phyloP scores from a whole-genome alignment of 2,797 vertebrate species.

The Borostomias antarcticus region DNA sequence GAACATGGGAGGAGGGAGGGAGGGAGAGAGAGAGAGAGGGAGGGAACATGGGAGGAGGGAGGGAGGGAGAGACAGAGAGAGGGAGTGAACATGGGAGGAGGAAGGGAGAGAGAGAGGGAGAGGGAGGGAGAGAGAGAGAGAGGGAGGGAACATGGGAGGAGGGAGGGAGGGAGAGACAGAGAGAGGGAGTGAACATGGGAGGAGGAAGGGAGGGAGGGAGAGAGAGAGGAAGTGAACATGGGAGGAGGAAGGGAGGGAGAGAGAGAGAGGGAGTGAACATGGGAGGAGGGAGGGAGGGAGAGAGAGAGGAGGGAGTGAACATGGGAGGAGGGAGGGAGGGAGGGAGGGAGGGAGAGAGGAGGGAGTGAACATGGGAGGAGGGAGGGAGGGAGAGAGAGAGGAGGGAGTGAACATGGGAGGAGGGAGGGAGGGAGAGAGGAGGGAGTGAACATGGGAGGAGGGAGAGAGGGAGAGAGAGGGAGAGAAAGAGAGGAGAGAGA shows the following conservation, averaged over 20 bases:
- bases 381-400: too few relatives aligned
- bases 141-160: not conserved
- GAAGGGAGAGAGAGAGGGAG: not conserved
- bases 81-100: not conserved
- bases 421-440: too few relatives aligned
- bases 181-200: not conserved
- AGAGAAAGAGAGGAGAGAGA: not conserved
- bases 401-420: too few relatives aligned
- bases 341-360: too few relatives aligned
- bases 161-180: not conserved
- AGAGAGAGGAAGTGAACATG: not conserved
- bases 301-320: slow-evolving; percentile 24
- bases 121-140: not conserved
- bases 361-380: too few relatives aligned
- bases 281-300: not conserved
- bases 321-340: too few relatives aligned
- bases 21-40: not conserved
- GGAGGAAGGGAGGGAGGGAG: not conserved
- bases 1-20: not conserved
- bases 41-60: not conserved
- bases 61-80: not conserved
- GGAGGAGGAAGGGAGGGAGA: not conserved
- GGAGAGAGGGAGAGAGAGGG: not conserved
- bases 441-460: too few relatives aligned
- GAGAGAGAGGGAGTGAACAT: not conserved